Conservation (phyloP, 2,113 vertebrate genomes). For the Buteo buteo region DNA sequence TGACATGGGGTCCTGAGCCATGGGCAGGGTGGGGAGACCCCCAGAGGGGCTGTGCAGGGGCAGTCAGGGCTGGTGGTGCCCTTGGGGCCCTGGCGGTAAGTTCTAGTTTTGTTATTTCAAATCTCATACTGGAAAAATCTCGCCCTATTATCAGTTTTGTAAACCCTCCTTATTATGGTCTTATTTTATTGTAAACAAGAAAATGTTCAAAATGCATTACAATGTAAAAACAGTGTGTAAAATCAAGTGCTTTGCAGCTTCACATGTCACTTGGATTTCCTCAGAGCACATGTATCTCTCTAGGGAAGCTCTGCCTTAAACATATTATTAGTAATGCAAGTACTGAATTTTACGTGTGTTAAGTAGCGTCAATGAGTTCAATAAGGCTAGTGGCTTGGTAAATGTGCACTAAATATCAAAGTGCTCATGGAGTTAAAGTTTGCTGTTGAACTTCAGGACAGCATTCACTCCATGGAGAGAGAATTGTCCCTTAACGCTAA, state of each 20-base stretch:
- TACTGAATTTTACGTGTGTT: not conserved
- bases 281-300: not conserved
- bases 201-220: not conserved
- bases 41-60: not conserved
- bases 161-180: not conserved
- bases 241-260: not conserved
- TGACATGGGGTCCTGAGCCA: not conserved
- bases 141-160: not conserved
- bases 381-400: not conserved
- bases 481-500: not conserved
- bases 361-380: not conserved
- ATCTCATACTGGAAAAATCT: not conserved
- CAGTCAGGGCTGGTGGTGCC: not conserved
- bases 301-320: not conserved
- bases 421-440: not conserved
- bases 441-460: not conserved
- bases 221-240: not conserved
- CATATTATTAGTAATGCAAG: not conserved
- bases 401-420: not conserved
- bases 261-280: not conserved
- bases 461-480: not conserved
- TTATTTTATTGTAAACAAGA: not conserved
- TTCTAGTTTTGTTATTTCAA: not conserved
- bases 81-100: fast-evolving
- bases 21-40: not conserved